Conservation (phyloP, 2,888 invertebrate species). For the Meliscaeva auricollis region DNA sequence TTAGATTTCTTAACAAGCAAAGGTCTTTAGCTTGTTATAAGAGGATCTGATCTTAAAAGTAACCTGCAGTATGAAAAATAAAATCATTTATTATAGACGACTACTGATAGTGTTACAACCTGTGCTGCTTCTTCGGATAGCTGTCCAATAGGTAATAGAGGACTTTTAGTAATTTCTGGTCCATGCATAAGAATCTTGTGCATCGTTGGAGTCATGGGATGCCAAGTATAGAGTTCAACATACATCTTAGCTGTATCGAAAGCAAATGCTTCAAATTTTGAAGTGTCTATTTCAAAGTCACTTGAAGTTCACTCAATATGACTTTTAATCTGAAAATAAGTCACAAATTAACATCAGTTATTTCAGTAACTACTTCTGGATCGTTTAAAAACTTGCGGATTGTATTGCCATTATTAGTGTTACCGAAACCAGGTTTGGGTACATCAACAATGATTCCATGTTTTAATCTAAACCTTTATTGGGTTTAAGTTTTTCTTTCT, state of each 20-base stretch:
- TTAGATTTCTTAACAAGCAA: no score
- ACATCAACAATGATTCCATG: no score
- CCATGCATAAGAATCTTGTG: neutral
- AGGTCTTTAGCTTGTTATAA: neutral
- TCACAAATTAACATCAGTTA: no score
- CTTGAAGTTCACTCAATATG: slow-evolving; percentile 13
- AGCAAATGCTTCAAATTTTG: neutral
- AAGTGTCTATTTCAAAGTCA: slow-evolving; percentile 12
- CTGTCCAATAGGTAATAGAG: neutral
- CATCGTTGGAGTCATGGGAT: slow-evolving; percentile 14
- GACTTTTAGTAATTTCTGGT: neutral
- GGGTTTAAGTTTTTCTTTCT: no score
- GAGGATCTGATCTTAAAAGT: neutral
- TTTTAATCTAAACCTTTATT: no score
- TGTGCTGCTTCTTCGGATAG: neutral
- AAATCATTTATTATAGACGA: no score
- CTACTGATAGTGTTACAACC: no score
- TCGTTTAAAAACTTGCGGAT: no score
- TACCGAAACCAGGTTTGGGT: no score
- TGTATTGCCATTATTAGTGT: no score
- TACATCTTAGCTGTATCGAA: slow-evolving; percentile 8
- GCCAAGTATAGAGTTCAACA: slow-evolving; percentile 4
- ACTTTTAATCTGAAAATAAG: neutral
- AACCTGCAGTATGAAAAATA: no score
- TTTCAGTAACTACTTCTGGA: no score